Evolutionary conservation across 2,113 vertebrate genomes (phyloP), one percentile per base, ranked within the genome.

Genomic region (Rhabdomys dilectus): DNA sequence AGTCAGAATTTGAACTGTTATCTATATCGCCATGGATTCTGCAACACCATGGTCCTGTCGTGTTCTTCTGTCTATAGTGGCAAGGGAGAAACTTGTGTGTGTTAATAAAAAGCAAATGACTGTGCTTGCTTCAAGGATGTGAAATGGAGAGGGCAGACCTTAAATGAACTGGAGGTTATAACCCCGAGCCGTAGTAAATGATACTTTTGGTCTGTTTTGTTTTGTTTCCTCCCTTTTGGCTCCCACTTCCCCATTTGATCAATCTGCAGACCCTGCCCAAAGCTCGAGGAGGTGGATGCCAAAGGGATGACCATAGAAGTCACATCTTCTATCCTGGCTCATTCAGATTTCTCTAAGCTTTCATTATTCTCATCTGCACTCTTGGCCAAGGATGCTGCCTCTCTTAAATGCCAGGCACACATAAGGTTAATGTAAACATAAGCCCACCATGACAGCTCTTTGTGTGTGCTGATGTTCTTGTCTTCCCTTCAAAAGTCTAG

Each of bases 311-410:
- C 36, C 9, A 56, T 70, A 34, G n/a, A 85, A 89, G 13, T 85
- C 70, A 42, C 16, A 86, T 21, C 89, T 34, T 88, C n/a, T 70
- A 45, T 88, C 1, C 16, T 31, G 1, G 48, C n/a, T 48, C 51
- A 82, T 73, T 91, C 31, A 62, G 39, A 68, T 94, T 51, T 36
- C 21, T 73, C 34, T 22, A n/a, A 22, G 29, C 42, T 77, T 60
- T 78, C 56, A 24, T 90, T 73, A 84, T 90, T 95, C 68, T 88
- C 45, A 87, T 24, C 81, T 93, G 86, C 86, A 39, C 26, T 9
- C 2, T 86, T 89, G 91, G 12, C 6, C 12, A 68, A 29, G 2
- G 6, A 64, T 48, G 3, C 31, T 26, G 72, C 51, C 34, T 76
- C 39, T 10, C 11, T 88, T 45, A 84, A 89, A 31, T 19, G 22